A percentile compares a stretch with the other conserved stretches of the same genome.
phyloP scores from a whole-genome alignment of 2,888 invertebrate genomes.

The Orchesella flavescens region DNA sequence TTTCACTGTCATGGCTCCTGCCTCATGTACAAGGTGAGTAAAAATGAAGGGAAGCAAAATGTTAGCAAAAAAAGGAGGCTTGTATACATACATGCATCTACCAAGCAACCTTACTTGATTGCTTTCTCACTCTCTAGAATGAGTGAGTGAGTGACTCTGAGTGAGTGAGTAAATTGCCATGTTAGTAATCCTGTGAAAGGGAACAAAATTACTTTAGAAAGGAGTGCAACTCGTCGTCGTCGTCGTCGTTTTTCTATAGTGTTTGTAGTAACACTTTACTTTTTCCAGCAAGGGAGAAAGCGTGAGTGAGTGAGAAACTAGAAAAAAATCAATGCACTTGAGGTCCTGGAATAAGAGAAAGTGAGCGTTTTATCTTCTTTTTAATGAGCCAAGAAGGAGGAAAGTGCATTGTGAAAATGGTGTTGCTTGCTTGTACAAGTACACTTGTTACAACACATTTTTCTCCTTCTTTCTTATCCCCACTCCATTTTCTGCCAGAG shows the following conservation, averaged over 20 bases:
- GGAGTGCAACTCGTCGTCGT: no score
- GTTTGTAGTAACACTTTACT: no score
- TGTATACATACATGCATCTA: no score
- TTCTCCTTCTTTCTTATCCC: neutral
- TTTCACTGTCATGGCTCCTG: conserved; percentile 70
- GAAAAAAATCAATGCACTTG: neutral
- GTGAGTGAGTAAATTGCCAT: no score
- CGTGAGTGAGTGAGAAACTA: neutral
- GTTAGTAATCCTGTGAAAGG: no score
- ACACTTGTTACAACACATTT: neutral
- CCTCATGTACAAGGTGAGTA: conserved; percentile 68
- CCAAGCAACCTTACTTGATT: no score
- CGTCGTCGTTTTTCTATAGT: no score
- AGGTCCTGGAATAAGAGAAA: neutral
- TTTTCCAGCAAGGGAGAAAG: neutral
- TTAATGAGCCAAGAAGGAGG: conserved; percentile 7
- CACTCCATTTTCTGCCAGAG: neutral
- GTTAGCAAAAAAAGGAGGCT: no score
- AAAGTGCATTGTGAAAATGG: neutral
- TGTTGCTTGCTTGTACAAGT: neutral
- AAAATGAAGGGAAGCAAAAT: neutral
- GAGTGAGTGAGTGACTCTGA: no score
- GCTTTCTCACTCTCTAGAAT: no score
- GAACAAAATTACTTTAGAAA: no score
- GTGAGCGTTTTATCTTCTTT: conserved; percentile 3